Conservation (phyloP, 1,140 invertebrate genomes). For the Rhagoletis zephyria region DNA sequence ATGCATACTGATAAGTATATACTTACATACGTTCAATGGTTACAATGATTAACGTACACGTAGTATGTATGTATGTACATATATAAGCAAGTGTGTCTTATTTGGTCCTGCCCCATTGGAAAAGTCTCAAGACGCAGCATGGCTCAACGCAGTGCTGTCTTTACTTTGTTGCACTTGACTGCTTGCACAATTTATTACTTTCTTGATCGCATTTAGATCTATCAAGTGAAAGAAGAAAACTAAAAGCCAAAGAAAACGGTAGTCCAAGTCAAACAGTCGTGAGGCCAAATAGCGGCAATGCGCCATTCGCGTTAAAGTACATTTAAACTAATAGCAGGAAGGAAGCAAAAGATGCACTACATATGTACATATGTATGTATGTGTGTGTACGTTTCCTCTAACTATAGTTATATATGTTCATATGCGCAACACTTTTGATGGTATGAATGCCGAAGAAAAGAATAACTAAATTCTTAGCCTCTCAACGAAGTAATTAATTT, state of each 20-base stretch:
- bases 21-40: neutral
- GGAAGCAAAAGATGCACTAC: constrained; percentile 13
- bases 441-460: neutral
- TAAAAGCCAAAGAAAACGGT: neutral
- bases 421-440: neutral
- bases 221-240: constrained; percentile 39
- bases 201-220: constrained; percentile 57
- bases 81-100: neutral
- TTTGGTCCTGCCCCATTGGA: constrained; percentile 34
- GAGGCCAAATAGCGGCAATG: constrained; percentile 5
- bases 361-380: neutral
- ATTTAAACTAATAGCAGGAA: constrained; percentile 43
- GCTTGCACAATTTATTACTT: constrained; percentile 58
- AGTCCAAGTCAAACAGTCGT: neutral
- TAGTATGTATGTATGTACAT: neutral
- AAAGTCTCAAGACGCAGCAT: constrained; percentile 33
- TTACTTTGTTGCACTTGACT: constrained; percentile 57
- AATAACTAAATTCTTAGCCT: too few species aligned
- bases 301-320: constrained; percentile 4
- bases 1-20: too few species aligned
- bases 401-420: neutral
- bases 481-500: too few species aligned
- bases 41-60: neutral
- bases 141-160: constrained; percentile 45
- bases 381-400: too few species aligned